Base-by-base conservation (phyloP, 2,888 invertebrate genomes). In the Oeneis ivallda region DNA sequence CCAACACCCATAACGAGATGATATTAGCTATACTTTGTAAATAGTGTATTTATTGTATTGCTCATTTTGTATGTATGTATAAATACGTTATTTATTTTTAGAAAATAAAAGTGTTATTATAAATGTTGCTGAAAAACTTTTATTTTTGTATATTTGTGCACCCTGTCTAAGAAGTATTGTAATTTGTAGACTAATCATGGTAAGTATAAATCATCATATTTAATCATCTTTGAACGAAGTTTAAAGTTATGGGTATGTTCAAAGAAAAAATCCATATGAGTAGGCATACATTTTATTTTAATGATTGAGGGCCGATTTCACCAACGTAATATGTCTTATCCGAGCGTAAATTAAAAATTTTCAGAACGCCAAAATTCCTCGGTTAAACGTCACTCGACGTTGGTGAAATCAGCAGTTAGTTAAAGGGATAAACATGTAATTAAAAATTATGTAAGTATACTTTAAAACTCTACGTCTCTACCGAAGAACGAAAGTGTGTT, bases 1-100 rank as follows among this genome's bases (percentile, higher is more conserved):
- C 62, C 71, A 50, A 47, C 67, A 39, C 69, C 70, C 57, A 75
- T 72, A 62, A 70, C 68, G 17, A 81, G 81, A 74, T 81, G 78
- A 82, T 80, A 76, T 74, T 78, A 76, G 67, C 63, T 73, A 75
- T 65, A 71, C 67, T 19, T 79, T 90, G 89, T 89, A 90, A 79
- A 89, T 90, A 88, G 81, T 89, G 88, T 91, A 90, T 15, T 47
- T 91, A 89, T 77, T 89, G 86, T 77, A 89, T 86, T 87, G 81
- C 82, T 84, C 82, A 84, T 79, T 78, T 78, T 83, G 81, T 80
- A 81, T 79, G 73, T 80, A 78, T 83, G 74, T 81, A 78, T 50
- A 47, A 17, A 17, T 47, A 75, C 77, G 79, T 84, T 87, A 84
- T 86, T 86, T 87, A 88, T 87, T 85, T 87, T 82, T 85, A 82